Conservation (phyloP, 2,888 invertebrate genomes). For the Hyposoter dolosus region DNA sequence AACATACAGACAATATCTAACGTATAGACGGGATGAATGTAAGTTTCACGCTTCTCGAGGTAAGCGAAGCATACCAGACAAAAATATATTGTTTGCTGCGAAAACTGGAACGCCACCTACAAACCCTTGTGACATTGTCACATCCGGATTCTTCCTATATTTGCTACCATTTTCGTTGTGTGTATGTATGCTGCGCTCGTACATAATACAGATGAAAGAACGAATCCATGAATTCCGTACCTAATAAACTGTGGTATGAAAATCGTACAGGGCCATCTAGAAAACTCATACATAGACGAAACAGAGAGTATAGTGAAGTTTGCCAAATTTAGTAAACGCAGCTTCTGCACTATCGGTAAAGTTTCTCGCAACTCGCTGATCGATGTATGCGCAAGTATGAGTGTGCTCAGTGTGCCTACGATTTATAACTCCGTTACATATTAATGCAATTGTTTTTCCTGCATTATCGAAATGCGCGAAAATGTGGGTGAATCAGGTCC, state of each 20-base stretch:
- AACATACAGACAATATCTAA: constrained; percentile 72
- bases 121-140: constrained; percentile 43
- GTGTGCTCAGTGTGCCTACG: not conserved
- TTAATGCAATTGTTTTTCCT: no score
- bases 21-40: constrained; percentile 77
- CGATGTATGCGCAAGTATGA: not conserved
- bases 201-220: not conserved
- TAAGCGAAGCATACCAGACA: constrained; percentile 71
- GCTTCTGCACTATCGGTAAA: constrained; percentile 48
- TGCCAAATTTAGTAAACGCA: constrained; percentile 69
- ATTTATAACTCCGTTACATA: not conserved
- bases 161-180: no score
- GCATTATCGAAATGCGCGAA: no score
- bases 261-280: not conserved
- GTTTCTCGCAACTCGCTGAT: constrained; percentile 40
- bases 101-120: constrained; percentile 74
- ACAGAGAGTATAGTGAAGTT: constrained; percentile 53
- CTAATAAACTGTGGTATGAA: constrained; percentile 32
- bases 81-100: constrained; percentile 78
- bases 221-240: not conserved
- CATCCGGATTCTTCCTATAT: constrained; percentile 8
- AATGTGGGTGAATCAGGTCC: no score
- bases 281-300: not conserved
- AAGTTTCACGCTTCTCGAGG: constrained; percentile 73
- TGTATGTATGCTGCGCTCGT: no score